These are phyloP conservation scores for Drosophila nebulosa DNA, from an alignment of 1,140 invertebrate species.

Conservation along the genomic window DNA sequence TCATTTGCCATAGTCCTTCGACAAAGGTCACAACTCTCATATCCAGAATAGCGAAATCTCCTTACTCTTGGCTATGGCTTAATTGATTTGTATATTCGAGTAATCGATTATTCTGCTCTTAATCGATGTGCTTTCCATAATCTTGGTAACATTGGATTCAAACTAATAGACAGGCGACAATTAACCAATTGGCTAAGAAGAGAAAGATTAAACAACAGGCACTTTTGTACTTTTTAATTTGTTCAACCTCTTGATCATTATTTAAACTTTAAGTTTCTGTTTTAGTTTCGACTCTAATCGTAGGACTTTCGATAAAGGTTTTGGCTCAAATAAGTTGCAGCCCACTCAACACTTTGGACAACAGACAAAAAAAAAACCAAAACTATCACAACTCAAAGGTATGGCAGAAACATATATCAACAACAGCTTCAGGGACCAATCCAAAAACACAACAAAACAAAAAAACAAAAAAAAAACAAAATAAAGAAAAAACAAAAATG, in stretches of 20 bases:
- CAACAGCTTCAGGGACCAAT: conserved; percentile 76
- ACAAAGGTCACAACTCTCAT: too few relatives aligned
- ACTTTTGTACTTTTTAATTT: background rate
- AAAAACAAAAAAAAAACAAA: conserved; percentile 18
- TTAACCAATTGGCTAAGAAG: conserved; percentile 13
- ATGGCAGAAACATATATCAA: conserved; percentile 69
- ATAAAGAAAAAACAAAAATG: background rate
- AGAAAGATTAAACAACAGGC: background rate
- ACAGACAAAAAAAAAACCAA: conserved; percentile 24
- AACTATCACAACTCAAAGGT: conserved; percentile 57
- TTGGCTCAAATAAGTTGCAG: conserved; percentile 20
- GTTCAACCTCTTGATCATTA: conserved; percentile 6
- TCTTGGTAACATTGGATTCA: background rate
- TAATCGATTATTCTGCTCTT: too few relatives aligned
- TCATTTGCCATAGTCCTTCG: too few relatives aligned
- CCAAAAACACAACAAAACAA: conserved; percentile 23
- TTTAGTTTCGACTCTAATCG: background rate
- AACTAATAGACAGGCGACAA: background rate
- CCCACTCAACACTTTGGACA: conserved; percentile 39
- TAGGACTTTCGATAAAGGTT: conserved; percentile 3
- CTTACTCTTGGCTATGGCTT: too few relatives aligned
- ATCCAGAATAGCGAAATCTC: too few relatives aligned
- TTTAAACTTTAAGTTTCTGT: conserved; percentile 3
- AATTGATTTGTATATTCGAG: too few relatives aligned
- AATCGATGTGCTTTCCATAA: background rate